A percentile compares a stretch with the other conserved stretches of the same genome.
Conservation (phyloP, 2,113 vertebrate genomes). For the Nannospalax galili region DNA sequence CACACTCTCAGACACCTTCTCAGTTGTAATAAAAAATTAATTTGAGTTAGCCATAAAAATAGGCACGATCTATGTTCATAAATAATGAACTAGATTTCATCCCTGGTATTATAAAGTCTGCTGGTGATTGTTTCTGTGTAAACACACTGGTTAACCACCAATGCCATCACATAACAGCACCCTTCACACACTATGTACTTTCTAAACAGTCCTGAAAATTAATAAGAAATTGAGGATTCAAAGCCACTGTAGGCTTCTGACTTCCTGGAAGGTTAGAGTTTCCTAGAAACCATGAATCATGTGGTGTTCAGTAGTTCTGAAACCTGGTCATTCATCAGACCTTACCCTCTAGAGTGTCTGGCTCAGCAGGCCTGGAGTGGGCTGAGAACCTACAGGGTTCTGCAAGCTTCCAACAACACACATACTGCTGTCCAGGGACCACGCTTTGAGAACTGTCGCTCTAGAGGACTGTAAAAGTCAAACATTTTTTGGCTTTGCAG, state of each 20-base stretch:
- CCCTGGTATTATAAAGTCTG: background rate
- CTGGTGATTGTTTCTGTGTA: background rate
- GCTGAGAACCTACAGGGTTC: background rate
- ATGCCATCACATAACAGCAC: background rate
- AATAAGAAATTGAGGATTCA: background rate
- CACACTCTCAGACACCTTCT: background rate
- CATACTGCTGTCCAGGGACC: rapidly evolving
- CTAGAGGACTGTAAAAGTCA: background rate
- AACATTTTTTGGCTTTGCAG: background rate
- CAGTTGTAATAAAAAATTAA: slow-evolving; percentile 26
- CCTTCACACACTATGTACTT: no score
- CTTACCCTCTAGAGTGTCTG: background rate
- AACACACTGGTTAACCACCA: slow-evolving; percentile 12
- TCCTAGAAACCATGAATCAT: background rate
- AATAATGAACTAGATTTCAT: slow-evolving; percentile 51
- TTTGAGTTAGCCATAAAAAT: slow-evolving; percentile 43
- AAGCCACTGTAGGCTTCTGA: background rate
- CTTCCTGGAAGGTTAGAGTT: background rate
- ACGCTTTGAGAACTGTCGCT: background rate
- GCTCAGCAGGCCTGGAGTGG: no score
- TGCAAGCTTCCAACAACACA: background rate
- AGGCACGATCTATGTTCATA: background rate
- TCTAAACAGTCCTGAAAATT: background rate
- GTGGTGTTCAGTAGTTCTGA: background rate
- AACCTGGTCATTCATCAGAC: background rate